Conservation (phyloP, 2,888 invertebrate species). For the Sinohyriopsis cumingii region DNA sequence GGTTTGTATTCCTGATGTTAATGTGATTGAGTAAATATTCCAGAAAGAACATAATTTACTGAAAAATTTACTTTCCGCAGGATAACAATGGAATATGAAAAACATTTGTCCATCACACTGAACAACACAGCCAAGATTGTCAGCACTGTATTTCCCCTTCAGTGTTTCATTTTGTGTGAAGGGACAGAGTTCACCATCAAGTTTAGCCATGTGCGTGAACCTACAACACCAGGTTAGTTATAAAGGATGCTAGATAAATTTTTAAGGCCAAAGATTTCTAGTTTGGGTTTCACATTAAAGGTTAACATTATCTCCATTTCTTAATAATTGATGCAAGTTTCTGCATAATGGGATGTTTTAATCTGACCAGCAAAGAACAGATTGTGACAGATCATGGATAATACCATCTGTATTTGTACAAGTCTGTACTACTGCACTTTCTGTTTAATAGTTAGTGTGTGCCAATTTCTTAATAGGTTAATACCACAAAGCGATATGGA, state of each 20-base stretch:
- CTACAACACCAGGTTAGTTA: conserved; percentile 53
- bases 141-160: conserved; percentile 68
- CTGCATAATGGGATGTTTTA: no score
- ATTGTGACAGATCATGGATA: no score
- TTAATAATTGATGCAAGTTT: no score
- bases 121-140: conserved; percentile 66
- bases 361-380: no score
- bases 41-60: no score
- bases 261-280: background rate
- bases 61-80: conserved; percentile 40
- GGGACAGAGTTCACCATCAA: conserved; percentile 60
- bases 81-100: conserved; percentile 65
- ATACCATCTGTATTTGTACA: no score
- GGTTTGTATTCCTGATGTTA: no score
- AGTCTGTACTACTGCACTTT: no score
- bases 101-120: conserved; percentile 63
- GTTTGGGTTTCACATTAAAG: background rate
- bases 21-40: no score
- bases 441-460: no score
- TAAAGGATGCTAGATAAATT: background rate
- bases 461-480: no score
- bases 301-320: background rate
- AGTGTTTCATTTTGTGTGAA: conserved; percentile 69
- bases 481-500: no score
- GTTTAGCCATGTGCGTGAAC: conserved; percentile 65